Evolutionary conservation across 2,113 vertebrate genomes (phyloP).

Genomic region (Myrmophylax atrothorax): DNA sequence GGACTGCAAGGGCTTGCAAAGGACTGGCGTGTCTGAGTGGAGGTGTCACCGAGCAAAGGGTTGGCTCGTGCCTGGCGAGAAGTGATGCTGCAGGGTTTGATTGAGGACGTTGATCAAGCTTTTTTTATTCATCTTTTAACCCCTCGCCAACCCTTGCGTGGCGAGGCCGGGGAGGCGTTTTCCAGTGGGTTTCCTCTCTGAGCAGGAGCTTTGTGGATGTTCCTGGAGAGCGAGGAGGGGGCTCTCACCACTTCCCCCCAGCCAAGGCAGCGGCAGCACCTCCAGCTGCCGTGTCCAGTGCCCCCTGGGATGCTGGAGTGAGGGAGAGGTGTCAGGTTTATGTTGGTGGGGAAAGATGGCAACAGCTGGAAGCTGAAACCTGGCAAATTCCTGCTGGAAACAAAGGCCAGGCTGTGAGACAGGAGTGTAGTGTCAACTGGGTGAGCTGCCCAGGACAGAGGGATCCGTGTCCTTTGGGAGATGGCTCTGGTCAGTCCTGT

Average conservation of each 20-base stretch:
- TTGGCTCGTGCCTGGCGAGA: neutral
- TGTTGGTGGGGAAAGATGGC: neutral
- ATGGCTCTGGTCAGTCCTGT: rapidly evolving
- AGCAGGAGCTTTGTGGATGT: neutral
- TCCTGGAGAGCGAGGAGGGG: neutral
- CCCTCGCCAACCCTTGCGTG: rapidly evolving
- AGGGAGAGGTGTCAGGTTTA: neutral
- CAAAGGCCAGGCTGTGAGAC: neutral
- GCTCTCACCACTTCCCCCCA: rapidly evolving
- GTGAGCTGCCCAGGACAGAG: neutral
- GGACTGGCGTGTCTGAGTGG: rapidly evolving
- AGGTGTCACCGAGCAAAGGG: neutral
- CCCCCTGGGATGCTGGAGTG: neutral
- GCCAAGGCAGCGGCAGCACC: neutral
- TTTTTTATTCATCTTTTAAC: neutral
- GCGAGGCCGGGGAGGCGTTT: neutral
- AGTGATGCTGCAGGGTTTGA: neutral
- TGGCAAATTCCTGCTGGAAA: neutral
- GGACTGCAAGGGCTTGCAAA: neutral
- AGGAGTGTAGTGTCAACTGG: rapidly evolving
- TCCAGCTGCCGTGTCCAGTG: neutral
- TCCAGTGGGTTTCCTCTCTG: neutral
- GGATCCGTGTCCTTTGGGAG: neutral
- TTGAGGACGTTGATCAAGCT: neutral
- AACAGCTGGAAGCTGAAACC: neutral